A percentile compares a stretch with the other conserved stretches of the same genome.
Conservation (phyloP, 2,888 invertebrate genomes). For the Acronicta aceris region DNA sequence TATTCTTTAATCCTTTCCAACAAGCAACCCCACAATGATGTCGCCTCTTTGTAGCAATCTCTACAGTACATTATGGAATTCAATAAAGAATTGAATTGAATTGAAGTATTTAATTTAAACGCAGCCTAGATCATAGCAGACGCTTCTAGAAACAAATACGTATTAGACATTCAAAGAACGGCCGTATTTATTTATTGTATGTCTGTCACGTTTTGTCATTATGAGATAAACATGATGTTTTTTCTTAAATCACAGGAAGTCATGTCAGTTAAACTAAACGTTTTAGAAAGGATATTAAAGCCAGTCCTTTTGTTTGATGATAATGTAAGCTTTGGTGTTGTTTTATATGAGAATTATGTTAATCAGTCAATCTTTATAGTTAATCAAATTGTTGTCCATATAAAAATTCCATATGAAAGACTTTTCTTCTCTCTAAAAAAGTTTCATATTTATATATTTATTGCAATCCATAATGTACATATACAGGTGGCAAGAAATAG, state of each 20-base stretch:
- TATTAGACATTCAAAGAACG: slow-evolving; percentile 32
- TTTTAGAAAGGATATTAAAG: slow-evolving; percentile 36
- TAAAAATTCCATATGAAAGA: no score
- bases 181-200: slow-evolving; percentile 9
- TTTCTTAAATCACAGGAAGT: slow-evolving; percentile 32
- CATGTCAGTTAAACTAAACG: slow-evolving; percentile 25
- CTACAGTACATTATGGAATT: no score
- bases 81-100: no score
- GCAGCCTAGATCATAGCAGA: not conserved
- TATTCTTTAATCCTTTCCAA: no score
- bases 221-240: slow-evolving; percentile 37
- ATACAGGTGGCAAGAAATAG: no score
- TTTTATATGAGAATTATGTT: slow-evolving; percentile 27
- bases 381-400: no score
- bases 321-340: slow-evolving; percentile 3
- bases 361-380: slow-evolving; percentile 7
- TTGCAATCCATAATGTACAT: no score
- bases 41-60: no score
- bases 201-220: slow-evolving; percentile 48
- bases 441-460: no score
- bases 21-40: no score
- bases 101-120: not conserved
- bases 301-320: slow-evolving; percentile 29
- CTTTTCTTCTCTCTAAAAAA: no score
- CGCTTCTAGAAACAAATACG: slow-evolving; percentile 22